Percentiles rank a stretch among this genome's conserved stretches.
These are phyloP conservation scores for Apantesis nais DNA, from an alignment of 2,888 invertebrate species.

Conservation along the genomic window DNA sequence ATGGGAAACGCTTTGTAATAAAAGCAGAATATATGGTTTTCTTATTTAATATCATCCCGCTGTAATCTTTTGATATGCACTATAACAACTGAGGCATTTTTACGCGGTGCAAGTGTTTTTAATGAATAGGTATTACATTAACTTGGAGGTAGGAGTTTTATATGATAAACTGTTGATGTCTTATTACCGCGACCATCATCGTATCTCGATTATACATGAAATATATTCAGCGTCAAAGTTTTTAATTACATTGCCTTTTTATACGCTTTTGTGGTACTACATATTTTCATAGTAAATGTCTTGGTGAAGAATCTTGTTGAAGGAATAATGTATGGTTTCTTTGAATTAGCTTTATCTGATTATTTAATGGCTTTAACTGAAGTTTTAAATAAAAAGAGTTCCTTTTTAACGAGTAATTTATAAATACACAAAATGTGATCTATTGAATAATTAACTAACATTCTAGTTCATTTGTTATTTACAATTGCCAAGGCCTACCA, in stretches of 20 bases:
- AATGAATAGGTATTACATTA: conserved; percentile 80
- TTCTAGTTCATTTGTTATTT: too few relatives aligned
- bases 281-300: conserved; percentile 18
- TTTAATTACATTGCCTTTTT: conserved; percentile 63
- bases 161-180: conserved; percentile 78
- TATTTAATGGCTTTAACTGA: neutral
- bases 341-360: neutral
- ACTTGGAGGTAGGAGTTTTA: conserved; percentile 70
- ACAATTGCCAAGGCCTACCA: too few relatives aligned
- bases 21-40: neutral
- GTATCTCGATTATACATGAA: conserved; percentile 67
- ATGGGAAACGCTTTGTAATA: neutral
- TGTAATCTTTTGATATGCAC: conserved; percentile 42
- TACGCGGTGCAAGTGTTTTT: conserved; percentile 76
- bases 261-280: conserved; percentile 27
- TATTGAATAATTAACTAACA: too few relatives aligned
- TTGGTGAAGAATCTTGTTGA: conserved; percentile 14
- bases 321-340: conserved; percentile 9
- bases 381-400: neutral
- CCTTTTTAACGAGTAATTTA: neutral
- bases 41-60: neutral
- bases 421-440: neutral
- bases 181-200: conserved; percentile 72
- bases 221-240: conserved; percentile 76
- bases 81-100: conserved; percentile 62